Evolutionary conservation across 2,888 invertebrate species (phyloP).

Genomic region (Phaedon cochleariae): DNA sequence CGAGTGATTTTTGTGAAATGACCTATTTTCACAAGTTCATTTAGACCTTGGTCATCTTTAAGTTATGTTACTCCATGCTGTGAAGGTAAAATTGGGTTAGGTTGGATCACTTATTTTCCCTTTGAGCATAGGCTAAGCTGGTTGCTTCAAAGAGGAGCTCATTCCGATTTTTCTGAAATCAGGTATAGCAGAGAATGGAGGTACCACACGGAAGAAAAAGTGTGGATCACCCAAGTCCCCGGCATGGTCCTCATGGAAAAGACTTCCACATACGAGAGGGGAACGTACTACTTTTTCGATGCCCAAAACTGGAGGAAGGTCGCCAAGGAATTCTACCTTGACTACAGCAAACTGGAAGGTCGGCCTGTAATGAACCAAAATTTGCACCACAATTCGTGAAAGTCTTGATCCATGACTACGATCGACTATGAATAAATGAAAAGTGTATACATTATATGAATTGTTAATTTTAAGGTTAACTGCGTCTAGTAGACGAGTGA

Average conservation of each 20-base stretch:
- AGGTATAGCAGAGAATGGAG: constrained; percentile 99
- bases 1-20: too few relatives aligned
- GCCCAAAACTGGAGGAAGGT: constrained; percentile 97
- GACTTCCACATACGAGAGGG: constrained; percentile 95
- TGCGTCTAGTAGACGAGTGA: constrained; percentile 47
- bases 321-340: constrained; percentile 97
- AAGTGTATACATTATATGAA: constrained; percentile 60
- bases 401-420: constrained; percentile 53
- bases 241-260: constrained; percentile 95
- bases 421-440: constrained; percentile 59
- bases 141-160: too few relatives aligned
- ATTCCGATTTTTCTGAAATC: constrained; percentile 40
- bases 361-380: constrained; percentile 79
- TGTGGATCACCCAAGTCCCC: constrained; percentile 98
- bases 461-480: constrained; percentile 46
- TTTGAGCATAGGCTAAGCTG: too few relatives aligned
- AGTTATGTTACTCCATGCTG: too few relatives aligned
- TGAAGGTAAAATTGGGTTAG: too few relatives aligned
- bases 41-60: too few relatives aligned
- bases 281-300: constrained; percentile 99
- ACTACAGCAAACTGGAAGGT: constrained; percentile 98
- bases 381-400: constrained; percentile 52
- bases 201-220: constrained; percentile 98
- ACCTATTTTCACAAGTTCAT: too few relatives aligned
- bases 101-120: too few relatives aligned